These are phyloP conservation scores for Urocolius indicus DNA, from an alignment of 2,113 vertebrate species.

Conservation along the genomic window DNA sequence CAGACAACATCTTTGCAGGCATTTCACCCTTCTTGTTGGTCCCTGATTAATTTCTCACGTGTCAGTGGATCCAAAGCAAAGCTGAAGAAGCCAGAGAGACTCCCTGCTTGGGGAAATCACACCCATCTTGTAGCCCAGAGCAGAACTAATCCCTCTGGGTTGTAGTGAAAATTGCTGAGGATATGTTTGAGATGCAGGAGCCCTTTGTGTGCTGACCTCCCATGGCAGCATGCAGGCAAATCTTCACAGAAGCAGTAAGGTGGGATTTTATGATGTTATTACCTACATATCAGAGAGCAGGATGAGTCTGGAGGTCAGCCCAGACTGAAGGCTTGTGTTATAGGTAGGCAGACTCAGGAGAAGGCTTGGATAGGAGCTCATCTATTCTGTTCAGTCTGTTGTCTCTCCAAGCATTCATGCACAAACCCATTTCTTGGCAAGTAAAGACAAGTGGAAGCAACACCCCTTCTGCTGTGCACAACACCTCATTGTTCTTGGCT, in stretches of 20 bases:
- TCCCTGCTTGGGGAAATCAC: not conserved
- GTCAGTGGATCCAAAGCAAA: not conserved
- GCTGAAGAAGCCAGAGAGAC: not conserved
- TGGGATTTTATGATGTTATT: not conserved
- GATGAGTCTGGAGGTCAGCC: not conserved
- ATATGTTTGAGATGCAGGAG: not conserved
- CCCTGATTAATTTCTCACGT: slow-evolving; percentile 12
- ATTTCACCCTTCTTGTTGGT: not conserved
- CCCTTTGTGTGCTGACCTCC: not conserved
- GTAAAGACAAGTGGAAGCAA: not conserved
- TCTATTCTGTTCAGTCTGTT: not conserved
- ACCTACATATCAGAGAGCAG: not conserved
- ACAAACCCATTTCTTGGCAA: not conserved
- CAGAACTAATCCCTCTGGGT: not conserved
- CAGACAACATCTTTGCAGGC: slow-evolving; percentile 5
- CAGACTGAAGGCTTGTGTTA: not conserved
- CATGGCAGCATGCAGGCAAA: not conserved
- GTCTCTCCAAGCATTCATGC: not conserved
- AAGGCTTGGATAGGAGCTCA: not conserved
- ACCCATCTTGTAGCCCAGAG: not conserved
- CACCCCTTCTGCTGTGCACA: not conserved
- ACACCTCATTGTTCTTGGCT: not conserved
- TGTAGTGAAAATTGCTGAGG: not conserved
- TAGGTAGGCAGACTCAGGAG: not conserved
- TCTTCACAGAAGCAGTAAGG: not conserved